Evolutionary conservation across 2,113 vertebrate species (phyloP).

Genomic region (Xiphorhynchus elegans): DNA sequence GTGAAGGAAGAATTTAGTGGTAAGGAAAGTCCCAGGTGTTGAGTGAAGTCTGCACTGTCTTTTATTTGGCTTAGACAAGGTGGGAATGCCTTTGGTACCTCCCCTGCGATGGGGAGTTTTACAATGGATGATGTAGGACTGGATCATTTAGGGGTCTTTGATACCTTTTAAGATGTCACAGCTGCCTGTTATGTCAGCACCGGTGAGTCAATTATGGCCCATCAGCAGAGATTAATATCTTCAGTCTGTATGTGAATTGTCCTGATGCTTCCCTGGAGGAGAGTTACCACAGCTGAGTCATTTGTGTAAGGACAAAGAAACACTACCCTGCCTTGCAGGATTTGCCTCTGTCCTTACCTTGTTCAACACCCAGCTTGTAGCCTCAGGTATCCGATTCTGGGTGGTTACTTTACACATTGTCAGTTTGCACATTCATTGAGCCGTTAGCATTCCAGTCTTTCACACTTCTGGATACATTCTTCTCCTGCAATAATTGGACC

Average conservation of each 20-base stretch:
- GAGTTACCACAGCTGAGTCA: background rate
- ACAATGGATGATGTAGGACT: background rate
- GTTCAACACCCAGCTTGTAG: background rate
- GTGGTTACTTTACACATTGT: background rate
- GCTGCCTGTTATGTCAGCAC: background rate
- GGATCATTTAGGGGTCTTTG: background rate
- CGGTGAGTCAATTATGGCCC: background rate
- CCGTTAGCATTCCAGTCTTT: background rate
- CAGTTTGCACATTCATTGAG: background rate
- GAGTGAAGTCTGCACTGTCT: background rate
- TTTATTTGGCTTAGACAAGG: background rate
- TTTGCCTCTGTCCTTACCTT: background rate
- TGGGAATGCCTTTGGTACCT: background rate
- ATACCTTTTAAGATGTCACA: background rate
- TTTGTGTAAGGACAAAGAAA: background rate
- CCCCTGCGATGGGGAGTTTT: background rate
- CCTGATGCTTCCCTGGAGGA: background rate
- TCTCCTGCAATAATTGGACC: background rate
- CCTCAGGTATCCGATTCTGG: background rate
- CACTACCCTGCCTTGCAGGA: background rate
- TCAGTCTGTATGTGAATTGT: background rate
- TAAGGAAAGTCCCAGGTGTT: background rate
- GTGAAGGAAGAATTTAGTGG: background rate
- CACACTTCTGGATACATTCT: background rate
- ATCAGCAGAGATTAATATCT: background rate